Conservation (phyloP, 2,888 invertebrate species). For the Platerodrilus igneus region DNA sequence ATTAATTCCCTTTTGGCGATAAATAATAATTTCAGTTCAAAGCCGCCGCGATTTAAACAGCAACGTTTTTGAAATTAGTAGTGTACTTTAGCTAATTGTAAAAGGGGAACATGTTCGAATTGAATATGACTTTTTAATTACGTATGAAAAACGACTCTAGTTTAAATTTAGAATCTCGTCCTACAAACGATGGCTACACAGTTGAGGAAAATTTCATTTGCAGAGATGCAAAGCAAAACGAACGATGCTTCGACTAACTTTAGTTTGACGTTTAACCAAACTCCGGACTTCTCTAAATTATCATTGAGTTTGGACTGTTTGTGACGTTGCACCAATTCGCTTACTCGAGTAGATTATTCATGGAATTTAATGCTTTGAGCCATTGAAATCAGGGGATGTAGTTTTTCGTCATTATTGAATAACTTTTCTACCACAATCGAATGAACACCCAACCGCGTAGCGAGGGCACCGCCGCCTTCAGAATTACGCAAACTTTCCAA, state of each 20-base stretch:
- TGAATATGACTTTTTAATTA: constrained; percentile 42
- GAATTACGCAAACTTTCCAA: no score
- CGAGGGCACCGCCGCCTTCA: no score
- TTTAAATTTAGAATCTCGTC: constrained; percentile 18
- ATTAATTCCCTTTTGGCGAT: constrained; percentile 37
- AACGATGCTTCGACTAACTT: constrained; percentile 17
- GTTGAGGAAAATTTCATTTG: constrained; percentile 19
- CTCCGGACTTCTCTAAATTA: constrained; percentile 23
- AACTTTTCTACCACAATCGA: constrained; percentile 2
- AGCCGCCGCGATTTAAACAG: constrained; percentile 34
- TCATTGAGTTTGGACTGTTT: constrained; percentile 23
- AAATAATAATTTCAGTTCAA: constrained; percentile 35
- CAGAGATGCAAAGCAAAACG: constrained; percentile 19
- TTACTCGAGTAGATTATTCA: constrained; percentile 21
- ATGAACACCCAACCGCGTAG: no score
- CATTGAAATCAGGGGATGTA: constrained; percentile 17
- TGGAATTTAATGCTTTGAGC: constrained; percentile 22
- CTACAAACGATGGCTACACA: constrained; percentile 9
- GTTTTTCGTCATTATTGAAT: constrained; percentile 12
- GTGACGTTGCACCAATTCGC: constrained; percentile 21
- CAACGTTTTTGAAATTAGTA: constrained; percentile 42
- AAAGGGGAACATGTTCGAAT: constrained; percentile 38
- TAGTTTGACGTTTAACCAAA: constrained; percentile 19
- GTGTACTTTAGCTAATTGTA: constrained; percentile 43
- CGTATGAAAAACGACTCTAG: constrained; percentile 35